Percentiles rank a stretch among this genome's conserved stretches.
Conservation (phyloP, 2,113 vertebrate species). For the Tyrannus savana region DNA sequence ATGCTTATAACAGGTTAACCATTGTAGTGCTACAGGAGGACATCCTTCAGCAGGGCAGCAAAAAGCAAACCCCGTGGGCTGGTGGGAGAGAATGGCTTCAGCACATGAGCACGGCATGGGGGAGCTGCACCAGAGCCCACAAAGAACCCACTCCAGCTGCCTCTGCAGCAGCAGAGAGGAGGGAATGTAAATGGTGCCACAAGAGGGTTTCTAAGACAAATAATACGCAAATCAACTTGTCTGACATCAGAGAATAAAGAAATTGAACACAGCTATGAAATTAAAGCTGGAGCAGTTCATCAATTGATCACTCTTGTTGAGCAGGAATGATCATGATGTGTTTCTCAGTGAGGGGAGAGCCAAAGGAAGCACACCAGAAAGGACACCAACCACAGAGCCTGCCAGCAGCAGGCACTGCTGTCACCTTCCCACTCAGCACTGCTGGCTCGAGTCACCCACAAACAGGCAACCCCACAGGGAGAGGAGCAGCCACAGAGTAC, state of each 20-base stretch:
- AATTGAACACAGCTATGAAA: not conserved
- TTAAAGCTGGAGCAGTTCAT: not conserved
- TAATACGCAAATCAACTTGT: not conserved
- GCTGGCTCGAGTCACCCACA: not conserved
- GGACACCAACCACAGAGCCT: not conserved
- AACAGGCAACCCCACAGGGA: not conserved
- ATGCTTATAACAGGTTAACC: not conserved
- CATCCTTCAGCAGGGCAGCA: not conserved
- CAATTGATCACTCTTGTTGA: rapidly evolving
- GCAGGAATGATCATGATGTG: not conserved
- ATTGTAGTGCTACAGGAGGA: not conserved
- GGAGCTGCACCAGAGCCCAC: not conserved
- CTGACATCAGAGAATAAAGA: not conserved
- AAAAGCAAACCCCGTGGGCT: not conserved
- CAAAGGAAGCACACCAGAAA: not conserved
- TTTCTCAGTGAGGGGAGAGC: not conserved
- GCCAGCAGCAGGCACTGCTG: not conserved
- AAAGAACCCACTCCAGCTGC: not conserved
- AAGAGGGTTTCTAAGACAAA: not conserved
- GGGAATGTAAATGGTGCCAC: rapidly evolving
- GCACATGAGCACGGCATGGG: rapidly evolving
- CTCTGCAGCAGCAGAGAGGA: not conserved
- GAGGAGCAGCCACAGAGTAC: not conserved
- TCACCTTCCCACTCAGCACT: not conserved
- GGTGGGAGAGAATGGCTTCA: not conserved